Evolutionary conservation across 1,140 invertebrate species (phyloP).

Genomic region (Cydia pomonella): DNA sequence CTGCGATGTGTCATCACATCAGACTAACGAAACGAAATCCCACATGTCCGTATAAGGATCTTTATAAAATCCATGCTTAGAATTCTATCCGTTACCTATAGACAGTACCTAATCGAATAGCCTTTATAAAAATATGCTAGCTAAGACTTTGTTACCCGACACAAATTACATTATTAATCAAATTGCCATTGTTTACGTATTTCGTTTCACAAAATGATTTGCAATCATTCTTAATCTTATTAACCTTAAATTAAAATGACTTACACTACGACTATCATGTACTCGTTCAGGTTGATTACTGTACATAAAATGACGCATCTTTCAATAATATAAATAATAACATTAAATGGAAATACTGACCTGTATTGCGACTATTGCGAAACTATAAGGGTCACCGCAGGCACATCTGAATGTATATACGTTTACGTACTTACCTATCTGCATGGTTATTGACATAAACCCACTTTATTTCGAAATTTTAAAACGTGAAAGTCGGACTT

Average conservation of each 20-base stretch:
- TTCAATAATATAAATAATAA: not conserved
- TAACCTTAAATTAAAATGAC: not conserved
- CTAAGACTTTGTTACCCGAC: constrained; percentile 17
- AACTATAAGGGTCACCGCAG: no score
- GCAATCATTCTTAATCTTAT: constrained; percentile 27
- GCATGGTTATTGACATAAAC: no score
- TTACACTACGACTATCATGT: not conserved
- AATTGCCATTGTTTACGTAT: constrained; percentile 30
- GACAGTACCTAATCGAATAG: constrained; percentile 9
- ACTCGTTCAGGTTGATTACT: constrained; percentile 5
- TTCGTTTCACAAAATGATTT: constrained; percentile 31
- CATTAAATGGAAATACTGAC: no score
- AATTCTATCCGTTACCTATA: not conserved
- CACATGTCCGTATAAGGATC: not conserved
- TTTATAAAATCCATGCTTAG: constrained; percentile 1
- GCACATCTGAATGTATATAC: no score
- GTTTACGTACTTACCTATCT: no score
- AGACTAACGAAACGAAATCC: no score
- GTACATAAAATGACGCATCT: not conserved
- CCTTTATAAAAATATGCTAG: constrained; percentile 20
- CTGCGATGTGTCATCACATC: no score
- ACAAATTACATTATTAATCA: constrained; percentile 19
- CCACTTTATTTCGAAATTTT: no score
- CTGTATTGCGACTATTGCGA: no score
- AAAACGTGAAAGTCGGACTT: no score